Base-by-base conservation (phyloP, 2,888 invertebrate genomes). In the Netelia melanura region DNA sequence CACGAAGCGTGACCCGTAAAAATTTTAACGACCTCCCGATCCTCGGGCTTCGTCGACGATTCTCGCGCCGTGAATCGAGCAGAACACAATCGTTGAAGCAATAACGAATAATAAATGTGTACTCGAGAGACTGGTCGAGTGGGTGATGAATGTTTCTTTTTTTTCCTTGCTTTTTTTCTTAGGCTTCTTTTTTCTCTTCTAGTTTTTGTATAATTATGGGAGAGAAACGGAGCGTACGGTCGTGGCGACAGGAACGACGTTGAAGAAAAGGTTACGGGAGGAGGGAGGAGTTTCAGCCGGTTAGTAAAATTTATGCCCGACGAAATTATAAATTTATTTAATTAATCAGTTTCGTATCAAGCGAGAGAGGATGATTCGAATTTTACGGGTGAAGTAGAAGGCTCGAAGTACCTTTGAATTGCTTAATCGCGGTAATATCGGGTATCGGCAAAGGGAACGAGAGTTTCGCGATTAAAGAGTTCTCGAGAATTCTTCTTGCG, bases 1-100 rank as follows among this genome's bases (percentile, higher is more conserved):
- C 81, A 71, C 58, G 52, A 75, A 81, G 52, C 81, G 81, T 84
- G 81, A 84, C 68, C 84, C 77, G 68, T 85, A 61, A 79, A 78
- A 78, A 78, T 78, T 74, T 64, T 81, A 78, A 71, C 78, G 78
- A 75, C 72, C 84, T 62, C 56, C 21, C 43, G 62, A 61, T 43
- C 56, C 17, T 62, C 43, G 61, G 23, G 38, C 21, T 14, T 23
- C 44, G 6, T 77, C 72, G 65, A 65, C 72, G 61, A 83, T 78
- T 77, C 58, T 14, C 44, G 25, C 30, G 23, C 8, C 11, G 76
- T 52, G 65, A 81, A 78, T 61, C 70, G 78, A 52, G 38, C 30
- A 44, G 21, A 65, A 81, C 77, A 78, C 56, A 52, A 81, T 81
- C 74, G 68, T 77, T 72, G 14, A 77, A 64, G 77, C 72, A 68